Evolutionary conservation across 2,888 invertebrate genomes (phyloP), one percentile per base, ranked within the genome.

Genomic region (Thera britannica): DNA sequence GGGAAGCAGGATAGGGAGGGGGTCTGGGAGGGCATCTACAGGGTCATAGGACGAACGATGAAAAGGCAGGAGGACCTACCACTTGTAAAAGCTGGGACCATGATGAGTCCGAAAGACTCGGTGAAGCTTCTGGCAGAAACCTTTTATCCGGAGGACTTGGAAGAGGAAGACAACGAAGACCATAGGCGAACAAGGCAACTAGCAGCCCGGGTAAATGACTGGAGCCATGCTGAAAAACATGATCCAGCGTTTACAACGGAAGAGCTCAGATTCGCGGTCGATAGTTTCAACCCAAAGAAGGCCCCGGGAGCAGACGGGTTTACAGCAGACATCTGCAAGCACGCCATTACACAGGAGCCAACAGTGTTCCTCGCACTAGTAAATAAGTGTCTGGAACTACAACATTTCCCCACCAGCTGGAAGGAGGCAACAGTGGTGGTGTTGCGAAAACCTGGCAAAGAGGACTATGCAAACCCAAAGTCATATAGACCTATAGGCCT

Each of bases 401-500:
- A 12, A 3, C 34, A 70, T 57, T 78, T 78, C 56, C 75, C 75
- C 1, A 51, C 2, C n/a, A 48, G 48, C 1, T 65, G 65, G 65
- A 65, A 65, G 8, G 65, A 65, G n/a, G 65, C 65, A 2, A 65
- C 56, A 38, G 65, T 65, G 2, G 60, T 65, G 5, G 54, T 54
- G 0, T 41, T 63, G 8, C 34, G 51, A 9, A 63, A 63, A n/a
- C 63, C 63, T 8, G 51, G 41, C 38, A 63, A 63, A 6, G 49
- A 49, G 0, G 9, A 57, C 49, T 63, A 63, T n/a, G 52, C 71
- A 0, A 58, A 34, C 35, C 73, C 75, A 6, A 78, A 75, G 44
- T 69, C 74, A 0, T 76, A 74, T n/a, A 58, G 75, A 49, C 76
- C 75, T 0, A 76, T 78, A 7, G 77, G 77, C 0, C 62, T 77